These are phyloP conservation scores for Lycodopsis pacificus DNA, from an alignment of 2,797 vertebrate species.

Conservation along the genomic window DNA sequence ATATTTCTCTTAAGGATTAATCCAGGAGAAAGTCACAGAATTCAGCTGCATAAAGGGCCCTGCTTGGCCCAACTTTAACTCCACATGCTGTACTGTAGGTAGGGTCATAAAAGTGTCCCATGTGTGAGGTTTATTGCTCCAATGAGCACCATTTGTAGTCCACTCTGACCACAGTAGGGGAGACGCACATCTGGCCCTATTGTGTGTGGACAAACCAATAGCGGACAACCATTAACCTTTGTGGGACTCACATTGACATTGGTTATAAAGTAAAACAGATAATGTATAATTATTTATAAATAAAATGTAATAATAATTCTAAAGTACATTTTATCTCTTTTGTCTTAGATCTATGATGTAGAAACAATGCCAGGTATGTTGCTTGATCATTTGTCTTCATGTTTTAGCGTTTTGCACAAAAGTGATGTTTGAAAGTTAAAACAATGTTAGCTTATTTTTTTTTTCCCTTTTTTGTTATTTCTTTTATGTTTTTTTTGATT, in stretches of 20 bases:
- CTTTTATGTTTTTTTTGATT: neutral
- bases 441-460: neutral
- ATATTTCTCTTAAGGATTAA: neutral
- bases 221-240: neutral
- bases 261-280: neutral
- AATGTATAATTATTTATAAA: neutral
- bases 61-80: neutral
- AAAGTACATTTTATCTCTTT: neutral
- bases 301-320: neutral
- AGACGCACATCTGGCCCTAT: neutral
- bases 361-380: slow-evolving; percentile 78
- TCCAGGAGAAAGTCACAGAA: neutral
- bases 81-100: neutral
- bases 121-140: slow-evolving; percentile 9
- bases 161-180: neutral
- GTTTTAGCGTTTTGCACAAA: neutral
- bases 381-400: neutral
- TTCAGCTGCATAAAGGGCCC: neutral
- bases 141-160: slow-evolving; percentile 1
- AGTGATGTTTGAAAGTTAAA: neutral
- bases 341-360: slow-evolving; percentile 71
- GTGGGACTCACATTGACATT: neutral
- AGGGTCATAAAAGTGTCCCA: neutral
- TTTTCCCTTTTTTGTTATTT: neutral
- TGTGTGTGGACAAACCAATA: neutral